Conservation (phyloP, 2,113 vertebrate genomes). For the Eira barbara region DNA sequence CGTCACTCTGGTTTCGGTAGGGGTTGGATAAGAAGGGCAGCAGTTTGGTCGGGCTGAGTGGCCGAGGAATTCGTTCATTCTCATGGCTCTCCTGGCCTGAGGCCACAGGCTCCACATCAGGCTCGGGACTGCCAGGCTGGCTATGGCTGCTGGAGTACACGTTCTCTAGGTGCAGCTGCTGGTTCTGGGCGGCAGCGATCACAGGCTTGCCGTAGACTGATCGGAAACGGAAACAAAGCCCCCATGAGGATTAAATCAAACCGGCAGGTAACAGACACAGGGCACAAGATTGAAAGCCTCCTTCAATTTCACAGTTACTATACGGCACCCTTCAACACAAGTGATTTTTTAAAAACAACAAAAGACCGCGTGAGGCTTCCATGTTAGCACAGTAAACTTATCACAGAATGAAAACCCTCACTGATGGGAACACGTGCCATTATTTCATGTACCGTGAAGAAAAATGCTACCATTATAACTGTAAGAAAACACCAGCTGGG, state of each 20-base stretch:
- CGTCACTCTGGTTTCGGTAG: constrained; percentile 96
- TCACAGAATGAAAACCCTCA: not conserved
- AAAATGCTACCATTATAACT: not conserved
- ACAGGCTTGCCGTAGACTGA: constrained; percentile 97
- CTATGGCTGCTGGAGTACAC: constrained; percentile 82
- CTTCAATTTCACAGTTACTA: not conserved
- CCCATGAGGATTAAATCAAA: not conserved
- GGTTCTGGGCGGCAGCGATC: constrained; percentile 79
- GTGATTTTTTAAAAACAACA: not conserved
- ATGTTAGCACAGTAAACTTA: not conserved
- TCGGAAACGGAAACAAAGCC: not conserved
- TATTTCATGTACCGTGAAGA: not conserved
- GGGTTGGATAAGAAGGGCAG: constrained; percentile 96
- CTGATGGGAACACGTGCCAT: not conserved
- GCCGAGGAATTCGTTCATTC: constrained; percentile 92
- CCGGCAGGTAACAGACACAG: not conserved
- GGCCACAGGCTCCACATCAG: constrained; percentile 75
- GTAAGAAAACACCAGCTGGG: not conserved
- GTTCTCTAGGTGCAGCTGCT: constrained; percentile 82
- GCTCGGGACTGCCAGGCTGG: constrained; percentile 84
- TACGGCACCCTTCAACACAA: not conserved
- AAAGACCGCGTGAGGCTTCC: not conserved
- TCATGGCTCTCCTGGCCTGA: constrained; percentile 83
- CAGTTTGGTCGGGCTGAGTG: constrained; percentile 96
- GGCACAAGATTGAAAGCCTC: not conserved